Evolutionary conservation across 2,797 vertebrate species (phyloP).

Genomic region (Anomalospiza imberbis): DNA sequence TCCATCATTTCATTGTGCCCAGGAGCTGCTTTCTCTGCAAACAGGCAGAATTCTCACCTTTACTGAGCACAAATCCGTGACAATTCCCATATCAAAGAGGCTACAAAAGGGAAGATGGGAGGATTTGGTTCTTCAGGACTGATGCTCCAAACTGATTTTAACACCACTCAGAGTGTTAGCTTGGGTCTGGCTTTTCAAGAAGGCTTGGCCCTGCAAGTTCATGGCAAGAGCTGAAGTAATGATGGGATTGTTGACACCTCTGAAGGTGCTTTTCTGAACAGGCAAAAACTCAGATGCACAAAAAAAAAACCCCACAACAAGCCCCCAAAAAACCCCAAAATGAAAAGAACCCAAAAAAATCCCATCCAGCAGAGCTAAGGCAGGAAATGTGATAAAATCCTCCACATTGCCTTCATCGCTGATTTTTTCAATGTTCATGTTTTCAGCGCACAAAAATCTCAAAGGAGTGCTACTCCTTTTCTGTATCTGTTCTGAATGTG

Average conservation of each 20-base stretch:
- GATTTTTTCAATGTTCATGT: background rate
- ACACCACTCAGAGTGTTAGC: background rate
- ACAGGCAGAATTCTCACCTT: background rate
- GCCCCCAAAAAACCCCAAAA: rapidly evolving
- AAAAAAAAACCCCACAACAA: background rate
- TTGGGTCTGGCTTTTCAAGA: background rate
- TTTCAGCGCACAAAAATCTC: background rate
- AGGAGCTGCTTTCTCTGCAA: background rate
- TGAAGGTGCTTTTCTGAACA: background rate
- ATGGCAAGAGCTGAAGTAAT: background rate
- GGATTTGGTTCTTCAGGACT: background rate
- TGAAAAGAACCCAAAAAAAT: background rate
- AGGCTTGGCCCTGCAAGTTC: background rate
- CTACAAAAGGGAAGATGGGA: background rate
- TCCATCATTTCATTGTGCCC: background rate
- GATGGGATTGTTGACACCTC: background rate
- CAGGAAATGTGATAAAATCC: background rate
- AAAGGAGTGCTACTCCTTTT: background rate
- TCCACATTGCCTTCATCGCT: background rate
- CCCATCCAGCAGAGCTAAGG: background rate
- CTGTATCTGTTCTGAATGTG: background rate
- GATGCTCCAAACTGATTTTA: background rate
- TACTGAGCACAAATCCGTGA: background rate
- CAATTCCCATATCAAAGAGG: background rate
- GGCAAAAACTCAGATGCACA: background rate